Evolutionary conservation across 2,113 vertebrate genomes (phyloP).

Genomic region (Girardinichthys multiradiatus): DNA sequence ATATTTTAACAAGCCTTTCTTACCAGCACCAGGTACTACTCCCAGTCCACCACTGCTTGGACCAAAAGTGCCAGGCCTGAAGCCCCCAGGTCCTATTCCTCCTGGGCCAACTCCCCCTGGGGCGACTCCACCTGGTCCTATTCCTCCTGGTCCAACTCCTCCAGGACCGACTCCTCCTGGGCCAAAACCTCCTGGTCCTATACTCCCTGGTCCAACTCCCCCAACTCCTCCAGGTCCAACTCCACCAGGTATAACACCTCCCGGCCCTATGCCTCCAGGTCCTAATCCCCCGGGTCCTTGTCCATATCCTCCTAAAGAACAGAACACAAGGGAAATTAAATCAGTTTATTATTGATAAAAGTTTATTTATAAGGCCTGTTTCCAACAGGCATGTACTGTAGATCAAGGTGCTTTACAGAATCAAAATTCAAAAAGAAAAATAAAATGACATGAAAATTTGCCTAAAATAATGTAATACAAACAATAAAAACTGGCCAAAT

Average conservation of each 20-base stretch:
- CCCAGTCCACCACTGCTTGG: slow-evolving; percentile 46
- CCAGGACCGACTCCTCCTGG: slow-evolving; percentile 38
- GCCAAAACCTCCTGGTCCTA: slow-evolving; percentile 29
- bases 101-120: slow-evolving; percentile 29
- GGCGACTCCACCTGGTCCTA: slow-evolving; percentile 28
- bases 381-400: no score
- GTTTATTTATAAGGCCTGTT: no score
- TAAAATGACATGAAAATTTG: neutral
- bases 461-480: no score
- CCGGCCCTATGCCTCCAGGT: slow-evolving; percentile 24
- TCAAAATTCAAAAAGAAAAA: neutral
- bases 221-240: slow-evolving; percentile 25
- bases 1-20: slow-evolving; percentile 17
- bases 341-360: neutral
- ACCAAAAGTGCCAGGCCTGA: slow-evolving; percentile 39
- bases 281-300: slow-evolving; percentile 32
- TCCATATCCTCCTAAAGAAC: slow-evolving; percentile 34
- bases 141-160: slow-evolving; percentile 28
- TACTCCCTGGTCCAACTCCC: slow-evolving; percentile 31
- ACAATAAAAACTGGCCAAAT: no score
- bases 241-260: slow-evolving; percentile 28
- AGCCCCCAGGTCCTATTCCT: slow-evolving; percentile 21
- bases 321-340: neutral
- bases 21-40: slow-evolving; percentile 52
- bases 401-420: neutral